Conservation (phyloP, 1,140 invertebrate genomes). For the Popillia japonica region DNA sequence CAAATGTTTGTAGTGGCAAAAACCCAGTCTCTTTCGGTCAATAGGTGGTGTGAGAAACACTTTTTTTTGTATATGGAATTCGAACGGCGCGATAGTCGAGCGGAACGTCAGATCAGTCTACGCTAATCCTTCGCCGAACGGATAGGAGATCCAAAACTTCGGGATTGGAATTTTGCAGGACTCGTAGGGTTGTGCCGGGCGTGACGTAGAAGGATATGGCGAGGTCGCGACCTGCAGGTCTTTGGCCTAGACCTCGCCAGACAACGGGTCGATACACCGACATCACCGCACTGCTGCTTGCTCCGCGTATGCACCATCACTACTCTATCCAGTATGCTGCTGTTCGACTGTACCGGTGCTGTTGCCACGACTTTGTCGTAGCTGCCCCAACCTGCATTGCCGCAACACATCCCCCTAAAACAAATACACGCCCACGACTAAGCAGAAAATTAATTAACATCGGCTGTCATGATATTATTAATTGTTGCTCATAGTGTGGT, state of each 20-base stretch:
- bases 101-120: neutral
- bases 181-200: conserved; percentile 33
- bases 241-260: conserved; percentile 55
- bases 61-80: conserved; percentile 3
- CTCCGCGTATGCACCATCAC: conserved; percentile 30
- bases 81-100: neutral
- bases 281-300: conserved; percentile 47
- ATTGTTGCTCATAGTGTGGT: neutral
- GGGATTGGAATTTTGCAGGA: conserved; percentile 5
- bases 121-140: neutral
- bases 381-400: conserved; percentile 21
- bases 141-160: neutral
- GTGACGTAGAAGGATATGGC: conserved; percentile 36
- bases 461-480: neutral
- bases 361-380: conserved; percentile 2
- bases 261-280: conserved; percentile 47
- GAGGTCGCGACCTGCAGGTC: conserved; percentile 55
- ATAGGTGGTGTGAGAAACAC: conserved; percentile 5
- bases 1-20: neutral
- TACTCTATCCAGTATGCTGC: conserved; percentile 2
- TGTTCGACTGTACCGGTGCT: conserved; percentile 27
- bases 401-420: neutral
- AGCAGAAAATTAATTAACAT: conserved; percentile 13
- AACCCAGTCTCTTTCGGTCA: neutral
- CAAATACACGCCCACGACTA: neutral